phyloP scores from a whole-genome alignment of 2,113 vertebrate genomes.

The Martes martes region DNA sequence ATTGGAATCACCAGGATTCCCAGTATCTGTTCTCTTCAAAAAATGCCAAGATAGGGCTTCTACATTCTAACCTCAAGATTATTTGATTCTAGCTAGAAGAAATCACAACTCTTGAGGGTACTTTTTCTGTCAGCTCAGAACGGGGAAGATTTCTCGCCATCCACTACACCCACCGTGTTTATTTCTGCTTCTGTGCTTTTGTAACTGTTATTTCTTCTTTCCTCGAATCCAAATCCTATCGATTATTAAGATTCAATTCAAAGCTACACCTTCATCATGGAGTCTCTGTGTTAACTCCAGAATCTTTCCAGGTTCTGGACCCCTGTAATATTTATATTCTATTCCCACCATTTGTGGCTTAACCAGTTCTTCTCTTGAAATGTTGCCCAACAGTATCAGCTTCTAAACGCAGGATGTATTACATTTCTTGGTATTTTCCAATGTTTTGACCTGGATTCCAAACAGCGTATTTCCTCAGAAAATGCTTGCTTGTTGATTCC shows the following conservation, averaged over 20 bases:
- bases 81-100: background rate
- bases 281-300: background rate
- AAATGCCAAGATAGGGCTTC: background rate
- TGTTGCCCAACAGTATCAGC: too few relatives aligned
- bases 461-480: background rate
- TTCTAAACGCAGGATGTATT: background rate
- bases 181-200: background rate
- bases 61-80: background rate
- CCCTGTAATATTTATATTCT: background rate
- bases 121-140: background rate
- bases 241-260: background rate
- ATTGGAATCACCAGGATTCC: background rate
- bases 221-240: background rate
- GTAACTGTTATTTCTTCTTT: background rate
- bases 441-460: background rate
- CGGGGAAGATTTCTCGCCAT: background rate
- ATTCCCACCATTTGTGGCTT: background rate
- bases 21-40: background rate
- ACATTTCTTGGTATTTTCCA: background rate
- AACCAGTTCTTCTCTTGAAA: background rate
- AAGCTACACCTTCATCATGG: background rate
- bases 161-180: background rate
- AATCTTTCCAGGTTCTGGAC: background rate
- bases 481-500: background rate
- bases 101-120: background rate